Conservation (phyloP, 1,140 invertebrate genomes). For the Nebria ingens region DNA sequence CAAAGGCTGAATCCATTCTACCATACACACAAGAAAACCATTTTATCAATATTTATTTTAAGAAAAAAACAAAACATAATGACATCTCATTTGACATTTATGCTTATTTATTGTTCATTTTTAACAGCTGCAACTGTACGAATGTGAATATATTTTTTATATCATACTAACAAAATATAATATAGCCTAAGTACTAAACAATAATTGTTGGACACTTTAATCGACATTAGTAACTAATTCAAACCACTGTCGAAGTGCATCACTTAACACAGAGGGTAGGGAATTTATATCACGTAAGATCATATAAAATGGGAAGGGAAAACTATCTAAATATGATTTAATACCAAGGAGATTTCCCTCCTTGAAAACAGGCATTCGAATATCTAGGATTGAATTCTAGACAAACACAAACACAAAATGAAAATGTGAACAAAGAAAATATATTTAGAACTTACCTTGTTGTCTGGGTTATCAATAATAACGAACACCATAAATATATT, state of each 20-base stretch:
- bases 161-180: too few species aligned
- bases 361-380: constrained; percentile 64
- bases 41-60: too few species aligned
- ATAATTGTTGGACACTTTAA: too few species aligned
- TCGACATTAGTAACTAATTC: constrained; percentile 74
- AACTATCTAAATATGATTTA: constrained; percentile 80
- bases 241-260: constrained; percentile 97
- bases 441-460: constrained; percentile 53
- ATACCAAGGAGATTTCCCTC: constrained; percentile 49
- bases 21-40: too few species aligned
- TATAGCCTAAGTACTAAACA: too few species aligned
- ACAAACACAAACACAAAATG: constrained; percentile 30
- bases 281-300: constrained; percentile 81
- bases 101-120: too few species aligned
- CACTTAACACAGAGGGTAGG: constrained; percentile 82
- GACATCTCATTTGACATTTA: too few species aligned
- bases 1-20: not conserved
- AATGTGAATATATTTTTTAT: too few species aligned
- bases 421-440: too few species aligned
- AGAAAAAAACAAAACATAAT: too few species aligned
- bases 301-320: constrained; percentile 98
- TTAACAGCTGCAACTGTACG: too few species aligned
- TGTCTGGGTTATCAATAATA: constrained; percentile 86
- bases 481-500: constrained; percentile 92
- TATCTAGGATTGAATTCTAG: constrained; percentile 88